Conservation (phyloP, 2,888 invertebrate genomes). For the Andrena marginata region DNA sequence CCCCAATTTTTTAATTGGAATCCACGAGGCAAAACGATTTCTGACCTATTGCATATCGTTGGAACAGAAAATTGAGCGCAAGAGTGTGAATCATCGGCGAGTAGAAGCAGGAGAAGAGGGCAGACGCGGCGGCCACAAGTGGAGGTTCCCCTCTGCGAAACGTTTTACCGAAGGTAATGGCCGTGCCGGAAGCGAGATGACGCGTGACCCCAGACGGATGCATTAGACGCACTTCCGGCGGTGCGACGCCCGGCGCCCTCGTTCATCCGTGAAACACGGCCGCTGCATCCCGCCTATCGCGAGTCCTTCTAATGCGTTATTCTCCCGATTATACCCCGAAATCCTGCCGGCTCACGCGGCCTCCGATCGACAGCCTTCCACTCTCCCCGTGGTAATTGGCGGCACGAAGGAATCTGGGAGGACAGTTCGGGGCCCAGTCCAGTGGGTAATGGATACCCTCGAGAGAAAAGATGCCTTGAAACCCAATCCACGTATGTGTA, state of each 20-base stretch:
- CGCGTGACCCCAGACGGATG: conserved; percentile 86
- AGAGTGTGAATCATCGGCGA: conserved; percentile 30
- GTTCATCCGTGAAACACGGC: conserved; percentile 71
- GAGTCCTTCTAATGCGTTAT: conserved; percentile 60
- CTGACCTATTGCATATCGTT: background rate
- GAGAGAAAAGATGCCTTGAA: background rate
- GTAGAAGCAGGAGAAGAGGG: conserved; percentile 16
- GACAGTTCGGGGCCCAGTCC: background rate
- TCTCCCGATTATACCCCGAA: conserved; percentile 55
- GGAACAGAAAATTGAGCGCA: background rate
- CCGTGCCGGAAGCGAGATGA: conserved; percentile 83
- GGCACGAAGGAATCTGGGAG: conserved; percentile 1
- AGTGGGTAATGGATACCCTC: background rate
- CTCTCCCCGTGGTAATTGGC: background rate
- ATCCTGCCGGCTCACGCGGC: conserved; percentile 17
- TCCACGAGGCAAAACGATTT: background rate
- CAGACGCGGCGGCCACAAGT: conserved; percentile 44
- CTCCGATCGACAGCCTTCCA: background rate
- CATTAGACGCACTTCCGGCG: conserved; percentile 88
- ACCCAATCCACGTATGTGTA: background rate
- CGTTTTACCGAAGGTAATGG: conserved; percentile 81
- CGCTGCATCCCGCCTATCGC: conserved; percentile 67
- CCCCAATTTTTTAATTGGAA: conserved; percentile 11
- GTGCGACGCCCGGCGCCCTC: conserved; percentile 80
- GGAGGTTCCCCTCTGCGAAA: conserved; percentile 66